These are phyloP conservation scores for Meles meles DNA, from an alignment of 2,113 vertebrate species.

Conservation along the genomic window DNA sequence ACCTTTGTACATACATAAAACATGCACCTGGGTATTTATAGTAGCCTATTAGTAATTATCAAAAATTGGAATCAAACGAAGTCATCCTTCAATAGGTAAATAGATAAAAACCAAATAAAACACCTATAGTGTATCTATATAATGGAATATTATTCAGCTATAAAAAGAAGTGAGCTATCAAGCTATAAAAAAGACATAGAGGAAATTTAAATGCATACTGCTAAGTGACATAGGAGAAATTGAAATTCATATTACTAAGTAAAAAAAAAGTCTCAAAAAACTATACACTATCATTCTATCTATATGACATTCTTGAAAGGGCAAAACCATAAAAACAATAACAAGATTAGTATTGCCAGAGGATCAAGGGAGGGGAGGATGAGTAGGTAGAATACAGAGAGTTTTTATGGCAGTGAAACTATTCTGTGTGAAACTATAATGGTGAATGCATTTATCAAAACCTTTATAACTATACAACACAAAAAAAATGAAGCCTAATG, in stretches of 20 bases:
- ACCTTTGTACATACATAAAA: background rate
- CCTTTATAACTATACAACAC: background rate
- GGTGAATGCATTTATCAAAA: background rate
- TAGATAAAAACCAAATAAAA: background rate
- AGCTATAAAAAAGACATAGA: background rate
- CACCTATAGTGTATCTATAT: background rate
- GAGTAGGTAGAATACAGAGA: background rate
- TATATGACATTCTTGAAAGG: background rate
- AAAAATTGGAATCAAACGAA: background rate
- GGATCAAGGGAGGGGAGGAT: background rate
- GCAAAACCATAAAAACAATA: background rate
- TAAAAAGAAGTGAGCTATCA: background rate
- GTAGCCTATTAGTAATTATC: background rate
- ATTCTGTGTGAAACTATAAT: background rate
- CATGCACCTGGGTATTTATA: background rate
- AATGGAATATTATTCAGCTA: background rate
- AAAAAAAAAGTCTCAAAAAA: background rate
- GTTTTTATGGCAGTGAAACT: background rate
- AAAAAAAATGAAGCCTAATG: background rate
- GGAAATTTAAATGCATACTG: background rate
- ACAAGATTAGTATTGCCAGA: background rate
- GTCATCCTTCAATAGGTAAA: background rate
- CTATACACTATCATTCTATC: background rate
- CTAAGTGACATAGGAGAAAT: background rate
- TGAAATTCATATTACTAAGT: background rate